phyloP scores from a whole-genome alignment of 2,888 invertebrate genomes.

The Melipona beecheii region DNA sequence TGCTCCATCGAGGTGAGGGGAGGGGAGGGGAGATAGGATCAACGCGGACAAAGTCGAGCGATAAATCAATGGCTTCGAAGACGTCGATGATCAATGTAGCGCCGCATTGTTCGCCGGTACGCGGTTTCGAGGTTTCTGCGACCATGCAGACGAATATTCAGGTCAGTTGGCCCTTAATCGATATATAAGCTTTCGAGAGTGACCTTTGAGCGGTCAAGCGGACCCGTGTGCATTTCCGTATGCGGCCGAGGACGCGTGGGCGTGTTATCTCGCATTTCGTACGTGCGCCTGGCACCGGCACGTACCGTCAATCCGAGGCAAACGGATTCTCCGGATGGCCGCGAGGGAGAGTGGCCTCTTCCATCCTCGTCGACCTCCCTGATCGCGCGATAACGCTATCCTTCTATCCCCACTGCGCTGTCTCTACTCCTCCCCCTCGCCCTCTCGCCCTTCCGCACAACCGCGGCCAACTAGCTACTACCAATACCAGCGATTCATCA shows the following conservation, averaged over 20 bases:
- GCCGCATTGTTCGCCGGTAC: conserved; percentile 11
- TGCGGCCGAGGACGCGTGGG: conserved; percentile 58
- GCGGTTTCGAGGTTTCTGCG: conserved; percentile 6
- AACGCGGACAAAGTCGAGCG: neutral
- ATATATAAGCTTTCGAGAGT: conserved; percentile 60
- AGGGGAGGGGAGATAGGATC: neutral
- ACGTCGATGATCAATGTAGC: neutral
- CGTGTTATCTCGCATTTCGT: conserved; percentile 69
- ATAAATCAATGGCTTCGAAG: neutral
- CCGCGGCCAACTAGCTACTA: conserved; percentile 23
- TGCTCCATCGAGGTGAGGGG: neutral
- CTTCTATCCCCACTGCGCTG: neutral
- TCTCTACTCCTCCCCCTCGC: neutral
- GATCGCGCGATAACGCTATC: conserved; percentile 58
- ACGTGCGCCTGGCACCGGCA: conserved; percentile 68
- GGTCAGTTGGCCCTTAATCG: conserved; percentile 67
- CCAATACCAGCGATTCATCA: conserved; percentile 39
- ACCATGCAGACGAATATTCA: conserved; percentile 50
- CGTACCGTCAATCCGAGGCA: conserved; percentile 66
- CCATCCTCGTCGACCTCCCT: conserved; percentile 50
- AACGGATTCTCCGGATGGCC: conserved; percentile 65
- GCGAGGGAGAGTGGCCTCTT: conserved; percentile 36
- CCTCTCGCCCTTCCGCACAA: no score
- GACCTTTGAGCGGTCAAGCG: conserved; percentile 57
- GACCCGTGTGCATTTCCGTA: conserved; percentile 61